Evolutionary conservation across 1,140 invertebrate species (phyloP), one percentile per base, ranked within the genome.

Genomic region (Eumeta japonica): DNA sequence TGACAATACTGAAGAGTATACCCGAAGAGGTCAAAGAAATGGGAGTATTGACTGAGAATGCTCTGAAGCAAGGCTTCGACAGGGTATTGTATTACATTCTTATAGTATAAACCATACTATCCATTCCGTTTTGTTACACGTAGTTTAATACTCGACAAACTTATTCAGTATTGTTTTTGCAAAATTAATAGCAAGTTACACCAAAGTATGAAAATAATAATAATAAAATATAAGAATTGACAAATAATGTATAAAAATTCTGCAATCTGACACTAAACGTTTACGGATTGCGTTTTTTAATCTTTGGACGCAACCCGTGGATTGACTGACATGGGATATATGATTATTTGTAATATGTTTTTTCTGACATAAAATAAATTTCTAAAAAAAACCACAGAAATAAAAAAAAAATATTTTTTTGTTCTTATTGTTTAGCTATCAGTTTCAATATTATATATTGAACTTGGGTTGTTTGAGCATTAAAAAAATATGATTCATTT

Each of bases 11-110:
- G 10, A 67, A 83, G 19, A 82, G 84, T 11, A 87, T 97, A 48
- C 90, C 93, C 0, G 62, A 79, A 12, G 83, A 87, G 50, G 90
- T 89, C 1, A 61, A 83, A 2, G 80, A 85, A 28, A 80, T 87
- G 41, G 94, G 94, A 5, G 88, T 94, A 20, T 73, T 65, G 56
- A 88, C 0, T 87, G 86, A 74, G 86, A 92, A 48, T 55, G 54
- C 39, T 41, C 41, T 16, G 39, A 20, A 15, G 19, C 28, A 11
- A 30, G 1, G 16, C 10, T 32, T 33, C n/a, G n/a, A n/a, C 20
- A n/a, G n/a, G 20, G n/a, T 7, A 24, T 24, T 7, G n/a, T 24
- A 24, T 24, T 24, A n/a, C 20, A n/a, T 5, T 7, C n/a, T 24
- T 7, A 24, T 7, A 24, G n/a, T 24, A 24, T 24, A 24, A 24